Percentiles rank a stretch among this genome's conserved stretches.
These are phyloP conservation scores for Lipophrys pholis DNA, from an alignment of 2,113 vertebrate genomes.

Conservation along the genomic window DNA sequence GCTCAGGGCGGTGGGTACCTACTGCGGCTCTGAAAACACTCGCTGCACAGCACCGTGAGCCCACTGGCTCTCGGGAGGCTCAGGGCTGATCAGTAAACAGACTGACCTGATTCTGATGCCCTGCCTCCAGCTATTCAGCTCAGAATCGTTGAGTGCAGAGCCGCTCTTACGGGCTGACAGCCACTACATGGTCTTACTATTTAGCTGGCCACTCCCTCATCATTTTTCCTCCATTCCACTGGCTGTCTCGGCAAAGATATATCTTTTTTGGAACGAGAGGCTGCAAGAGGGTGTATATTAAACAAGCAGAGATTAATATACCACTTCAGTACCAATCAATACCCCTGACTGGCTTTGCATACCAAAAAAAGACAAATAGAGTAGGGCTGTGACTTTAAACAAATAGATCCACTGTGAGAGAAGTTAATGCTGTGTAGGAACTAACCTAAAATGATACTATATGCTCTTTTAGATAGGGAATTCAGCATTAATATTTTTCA, in stretches of 20 bases:
- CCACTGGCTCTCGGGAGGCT: constrained; percentile 60
- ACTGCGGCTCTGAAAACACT: constrained; percentile 28
- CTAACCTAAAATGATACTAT: neutral
- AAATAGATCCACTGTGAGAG: constrained; percentile 1
- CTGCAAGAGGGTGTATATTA: constrained; percentile 47
- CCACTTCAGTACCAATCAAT: constrained; percentile 58
- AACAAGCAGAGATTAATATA: constrained; percentile 48
- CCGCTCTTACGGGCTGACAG: constrained; percentile 52
- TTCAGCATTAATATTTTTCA: too few species aligned
- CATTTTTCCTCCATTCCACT: constrained; percentile 29
- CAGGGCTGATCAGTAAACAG: constrained; percentile 71
- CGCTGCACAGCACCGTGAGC: constrained; percentile 50
- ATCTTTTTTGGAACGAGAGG: constrained; percentile 36
- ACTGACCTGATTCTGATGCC: constrained; percentile 68
- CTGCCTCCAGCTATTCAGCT: constrained; percentile 58
- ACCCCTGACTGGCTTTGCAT: constrained; percentile 23
- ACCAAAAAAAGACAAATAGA: neutral
- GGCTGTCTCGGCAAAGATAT: constrained; percentile 33
- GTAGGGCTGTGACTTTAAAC: constrained; percentile 1
- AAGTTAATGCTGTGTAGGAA: neutral
- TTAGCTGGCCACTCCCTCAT: constrained; percentile 29
- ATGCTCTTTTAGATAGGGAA: too few species aligned
- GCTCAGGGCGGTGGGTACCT: constrained; percentile 41
- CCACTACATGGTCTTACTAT: constrained; percentile 40
- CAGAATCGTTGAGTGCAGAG: constrained; percentile 49